phyloP scores from a whole-genome alignment of 2,888 invertebrate species.

The Bhutanitis thaidina region DNA sequence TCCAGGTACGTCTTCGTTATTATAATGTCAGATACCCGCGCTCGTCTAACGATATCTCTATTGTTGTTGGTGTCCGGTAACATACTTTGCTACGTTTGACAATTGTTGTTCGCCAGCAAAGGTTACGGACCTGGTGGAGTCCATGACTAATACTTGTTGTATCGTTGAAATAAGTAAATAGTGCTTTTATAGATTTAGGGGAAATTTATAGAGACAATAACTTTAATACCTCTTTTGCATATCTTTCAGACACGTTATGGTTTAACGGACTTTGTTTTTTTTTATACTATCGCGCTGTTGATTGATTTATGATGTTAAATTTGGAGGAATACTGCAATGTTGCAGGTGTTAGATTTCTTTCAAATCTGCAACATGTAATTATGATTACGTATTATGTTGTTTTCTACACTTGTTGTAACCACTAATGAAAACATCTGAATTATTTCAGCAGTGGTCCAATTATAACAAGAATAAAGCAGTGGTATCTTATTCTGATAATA shows the following conservation, averaged over 20 bases:
- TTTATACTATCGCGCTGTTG: background rate
- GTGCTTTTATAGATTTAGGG: background rate
- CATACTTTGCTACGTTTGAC: slow-evolving; percentile 9
- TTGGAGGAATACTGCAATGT: background rate
- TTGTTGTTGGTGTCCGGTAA: slow-evolving; percentile 4
- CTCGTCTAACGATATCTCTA: slow-evolving; percentile 7
- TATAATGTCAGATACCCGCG: slow-evolving; percentile 8
- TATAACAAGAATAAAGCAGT: too few relatives aligned
- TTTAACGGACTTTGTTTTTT: background rate
- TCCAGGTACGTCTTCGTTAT: slow-evolving; percentile 12
- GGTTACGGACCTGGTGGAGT: slow-evolving; percentile 11
- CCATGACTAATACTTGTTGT: background rate
- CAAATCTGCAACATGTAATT: too few relatives aligned
- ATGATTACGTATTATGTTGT: too few relatives aligned
- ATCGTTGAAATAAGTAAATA: background rate
- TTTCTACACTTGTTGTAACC: too few relatives aligned
- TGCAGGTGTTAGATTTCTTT: too few relatives aligned
- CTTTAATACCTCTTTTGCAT: slow-evolving; percentile 10
- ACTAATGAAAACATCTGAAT: too few relatives aligned
- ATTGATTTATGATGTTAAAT: slow-evolving; percentile 6
- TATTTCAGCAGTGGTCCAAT: too few relatives aligned
- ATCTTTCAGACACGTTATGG: slow-evolving; percentile 2
- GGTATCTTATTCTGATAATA: too few relatives aligned
- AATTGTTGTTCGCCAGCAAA: slow-evolving; percentile 7
- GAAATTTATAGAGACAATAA: slow-evolving; percentile 14